These are phyloP conservation scores for Watsonalla binaria DNA, from an alignment of 2,888 invertebrate species.

Conservation along the genomic window DNA sequence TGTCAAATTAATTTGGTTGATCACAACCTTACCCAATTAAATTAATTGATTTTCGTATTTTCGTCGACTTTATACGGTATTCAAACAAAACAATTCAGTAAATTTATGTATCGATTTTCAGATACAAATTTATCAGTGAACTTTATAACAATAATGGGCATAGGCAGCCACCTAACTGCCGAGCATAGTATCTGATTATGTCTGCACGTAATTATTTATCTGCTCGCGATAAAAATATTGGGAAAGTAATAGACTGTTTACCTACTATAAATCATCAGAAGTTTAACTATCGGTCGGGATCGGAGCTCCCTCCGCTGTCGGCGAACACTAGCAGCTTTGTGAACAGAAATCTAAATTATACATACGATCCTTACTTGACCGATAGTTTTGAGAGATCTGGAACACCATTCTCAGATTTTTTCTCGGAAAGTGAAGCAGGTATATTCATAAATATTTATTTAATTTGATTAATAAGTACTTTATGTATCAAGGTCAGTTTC, in stretches of 20 bases:
- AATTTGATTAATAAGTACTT: not conserved
- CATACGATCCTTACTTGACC: slow-evolving; percentile 46
- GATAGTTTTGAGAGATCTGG: slow-evolving; percentile 54
- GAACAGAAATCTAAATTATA: slow-evolving; percentile 61
- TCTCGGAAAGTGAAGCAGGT: slow-evolving; percentile 71
- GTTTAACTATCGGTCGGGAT: slow-evolving; percentile 44
- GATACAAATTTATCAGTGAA: not conserved
- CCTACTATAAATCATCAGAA: slow-evolving; percentile 63
- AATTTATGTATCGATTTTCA: too few species aligned
- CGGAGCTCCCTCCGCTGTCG: slow-evolving; percentile 55
- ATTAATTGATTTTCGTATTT: too few species aligned
- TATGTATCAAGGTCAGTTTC: too few species aligned
- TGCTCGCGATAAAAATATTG: slow-evolving; percentile 58
- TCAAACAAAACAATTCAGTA: too few species aligned
- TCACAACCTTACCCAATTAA: too few species aligned
- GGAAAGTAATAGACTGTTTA: slow-evolving; percentile 61
- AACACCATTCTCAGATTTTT: slow-evolving; percentile 68
- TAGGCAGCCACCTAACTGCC: slow-evolving; percentile 13
- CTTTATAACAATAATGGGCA: not conserved
- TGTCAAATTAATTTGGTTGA: too few species aligned
- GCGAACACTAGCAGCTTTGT: slow-evolving; percentile 49
- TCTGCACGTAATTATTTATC: slow-evolving; percentile 68
- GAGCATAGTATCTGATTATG: slow-evolving; percentile 49
- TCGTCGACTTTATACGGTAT: too few species aligned
- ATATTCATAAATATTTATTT: slow-evolving; percentile 6